A percentile compares a stretch with the other conserved stretches of the same genome.
Evolutionary conservation across 2,888 invertebrate genomes (phyloP).

Genomic region (Sesamia inferens): DNA sequence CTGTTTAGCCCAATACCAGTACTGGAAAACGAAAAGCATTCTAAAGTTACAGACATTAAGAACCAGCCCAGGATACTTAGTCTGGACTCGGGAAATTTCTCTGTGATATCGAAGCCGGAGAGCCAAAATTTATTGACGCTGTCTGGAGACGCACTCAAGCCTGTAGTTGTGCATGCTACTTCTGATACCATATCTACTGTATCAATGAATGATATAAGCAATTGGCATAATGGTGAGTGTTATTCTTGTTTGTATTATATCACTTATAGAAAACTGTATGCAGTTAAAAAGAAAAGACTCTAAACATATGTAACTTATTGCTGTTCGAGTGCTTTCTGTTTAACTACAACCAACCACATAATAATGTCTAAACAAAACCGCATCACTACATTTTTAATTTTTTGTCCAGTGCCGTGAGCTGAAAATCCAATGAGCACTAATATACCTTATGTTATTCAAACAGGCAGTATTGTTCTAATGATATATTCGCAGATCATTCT

Average conservation of each 20-base stretch:
- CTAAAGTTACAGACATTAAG: constrained; percentile 77
- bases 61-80: constrained; percentile 82
- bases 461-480: too few relatives aligned
- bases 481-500: too few relatives aligned
- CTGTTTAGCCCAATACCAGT: constrained; percentile 89
- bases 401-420: too few relatives aligned
- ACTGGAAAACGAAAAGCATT: constrained; percentile 79
- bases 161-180: constrained; percentile 79
- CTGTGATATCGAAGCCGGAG: constrained; percentile 82
- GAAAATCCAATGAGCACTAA: too few relatives aligned
- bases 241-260: neutral
- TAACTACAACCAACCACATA: too few relatives aligned
- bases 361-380: too few relatives aligned
- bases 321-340: too few relatives aligned
- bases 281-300: too few relatives aligned
- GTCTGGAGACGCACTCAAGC: constrained; percentile 81
- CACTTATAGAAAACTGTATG: too few relatives aligned
- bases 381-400: too few relatives aligned
- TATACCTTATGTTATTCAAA: too few relatives aligned
- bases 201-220: constrained; percentile 91
- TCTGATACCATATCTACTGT: constrained; percentile 87
- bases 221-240: constrained; percentile 91
- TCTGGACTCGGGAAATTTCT: constrained; percentile 84
- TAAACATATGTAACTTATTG: too few relatives aligned
- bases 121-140: constrained; percentile 77